Conservation (phyloP, 2,888 invertebrate species). For the Artemia sinica region DNA sequence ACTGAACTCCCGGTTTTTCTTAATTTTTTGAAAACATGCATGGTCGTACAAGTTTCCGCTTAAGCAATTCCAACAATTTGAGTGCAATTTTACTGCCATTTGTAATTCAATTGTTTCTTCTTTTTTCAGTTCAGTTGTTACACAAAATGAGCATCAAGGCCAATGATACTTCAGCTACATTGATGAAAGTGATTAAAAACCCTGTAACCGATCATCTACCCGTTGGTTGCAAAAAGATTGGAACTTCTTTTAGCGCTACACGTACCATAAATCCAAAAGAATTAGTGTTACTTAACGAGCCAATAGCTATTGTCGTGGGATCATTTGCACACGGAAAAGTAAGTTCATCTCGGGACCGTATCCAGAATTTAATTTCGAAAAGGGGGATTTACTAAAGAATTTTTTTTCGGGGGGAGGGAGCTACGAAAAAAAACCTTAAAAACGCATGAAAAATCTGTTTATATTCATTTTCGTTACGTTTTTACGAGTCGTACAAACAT, state of each 20-base stretch:
- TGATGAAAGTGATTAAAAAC: conserved; percentile 90
- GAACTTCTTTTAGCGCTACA: conserved; percentile 72
- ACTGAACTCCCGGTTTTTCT: conserved; percentile 31
- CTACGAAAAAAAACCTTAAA: too few relatives aligned
- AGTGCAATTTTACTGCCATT: conserved; percentile 5
- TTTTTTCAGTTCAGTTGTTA: conserved; percentile 69
- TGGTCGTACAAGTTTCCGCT: neutral
- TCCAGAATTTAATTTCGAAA: too few relatives aligned
- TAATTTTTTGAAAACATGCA: too few relatives aligned
- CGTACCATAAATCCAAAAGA: conserved; percentile 50
- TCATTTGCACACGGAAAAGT: conserved; percentile 96
- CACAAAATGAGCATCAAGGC: conserved; percentile 86
- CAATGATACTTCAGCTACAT: conserved; percentile 65
- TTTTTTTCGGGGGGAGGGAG: too few relatives aligned
- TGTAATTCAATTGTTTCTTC: neutral
- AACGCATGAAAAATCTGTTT: too few relatives aligned
- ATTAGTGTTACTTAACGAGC: conserved; percentile 60
- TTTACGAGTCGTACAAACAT: too few relatives aligned
- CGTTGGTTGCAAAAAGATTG: conserved; percentile 72
- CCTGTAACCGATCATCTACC: conserved; percentile 86
- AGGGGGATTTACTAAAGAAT: too few relatives aligned
- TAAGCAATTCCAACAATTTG: neutral
- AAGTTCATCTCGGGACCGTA: conserved; percentile 16
- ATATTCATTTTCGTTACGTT: too few relatives aligned
- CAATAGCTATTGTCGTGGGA: conserved; percentile 76